Conservation (phyloP, 2,888 invertebrate genomes). For the Tanaodytes sp. region DNA sequence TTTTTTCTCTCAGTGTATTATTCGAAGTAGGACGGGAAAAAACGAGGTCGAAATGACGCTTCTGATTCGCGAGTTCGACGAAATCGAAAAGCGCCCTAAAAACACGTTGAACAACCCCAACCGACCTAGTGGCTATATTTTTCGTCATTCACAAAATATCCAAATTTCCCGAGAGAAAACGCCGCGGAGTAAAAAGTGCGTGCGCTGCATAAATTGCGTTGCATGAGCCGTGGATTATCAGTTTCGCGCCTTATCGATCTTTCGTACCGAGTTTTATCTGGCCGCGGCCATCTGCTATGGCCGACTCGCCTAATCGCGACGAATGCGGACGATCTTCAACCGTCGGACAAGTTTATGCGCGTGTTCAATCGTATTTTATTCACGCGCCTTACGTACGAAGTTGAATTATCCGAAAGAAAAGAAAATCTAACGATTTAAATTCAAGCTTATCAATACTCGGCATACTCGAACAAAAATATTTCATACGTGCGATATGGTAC, state of each 20-base stretch:
- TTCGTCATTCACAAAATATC: too few species aligned
- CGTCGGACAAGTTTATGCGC: slow-evolving; percentile 40
- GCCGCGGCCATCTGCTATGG: slow-evolving; percentile 29
- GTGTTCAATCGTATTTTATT: slow-evolving; percentile 33
- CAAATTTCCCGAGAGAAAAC: not conserved
- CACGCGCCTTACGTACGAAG: slow-evolving; percentile 28
- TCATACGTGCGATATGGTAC: too few species aligned
- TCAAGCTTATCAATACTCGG: too few species aligned
- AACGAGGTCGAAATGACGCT: too few species aligned
- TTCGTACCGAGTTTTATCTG: slow-evolving; percentile 34
- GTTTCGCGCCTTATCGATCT: slow-evolving; percentile 47
- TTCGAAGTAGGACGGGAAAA: too few species aligned
- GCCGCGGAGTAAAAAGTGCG: slow-evolving; percentile 19
- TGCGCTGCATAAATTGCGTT: slow-evolving; percentile 28
- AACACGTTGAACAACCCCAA: too few species aligned
- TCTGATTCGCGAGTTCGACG: too few species aligned
- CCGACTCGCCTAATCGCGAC: slow-evolving; percentile 40
- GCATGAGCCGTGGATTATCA: slow-evolving; percentile 38
- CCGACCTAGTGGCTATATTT: too few species aligned
- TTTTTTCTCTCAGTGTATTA: too few species aligned
- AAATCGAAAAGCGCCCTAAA: too few species aligned
- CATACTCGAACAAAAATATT: too few species aligned
- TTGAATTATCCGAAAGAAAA: slow-evolving; percentile 9
- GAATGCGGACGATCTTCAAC: slow-evolving; percentile 32
- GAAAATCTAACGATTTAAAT: too few species aligned